Base-by-base conservation (phyloP, 92 coral and sea anemone species). In the Epizoanthus illoricatus region DNA sequence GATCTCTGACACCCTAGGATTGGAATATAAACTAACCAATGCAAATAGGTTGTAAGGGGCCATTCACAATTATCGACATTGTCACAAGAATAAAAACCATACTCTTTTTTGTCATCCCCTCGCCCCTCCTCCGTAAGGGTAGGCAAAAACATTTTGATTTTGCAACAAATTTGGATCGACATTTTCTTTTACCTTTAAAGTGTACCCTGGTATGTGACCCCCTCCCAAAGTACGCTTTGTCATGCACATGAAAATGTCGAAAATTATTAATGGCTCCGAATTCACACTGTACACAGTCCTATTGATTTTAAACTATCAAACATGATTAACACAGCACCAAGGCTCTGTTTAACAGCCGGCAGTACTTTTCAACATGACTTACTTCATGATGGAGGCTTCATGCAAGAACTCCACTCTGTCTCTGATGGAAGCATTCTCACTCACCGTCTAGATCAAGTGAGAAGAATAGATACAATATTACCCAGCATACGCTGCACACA, bases 371-470 rank as follows among this genome's bases (percentile, higher is more conserved):
- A 23, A 19, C 13, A 43, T 73, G 43, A 67, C 96, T 90, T 89
- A 97, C 99, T 97, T 97, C 99, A 97, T 97, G 42, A 97, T 92
- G 41, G 99, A 97, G 15, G 99, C 99, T 89, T 97, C 99, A 79
- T 97, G 97, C 56, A 97, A 88, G 74, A 97, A 97, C 66, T 97
- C 99, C 65, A 97, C 88, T 60, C 95, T 90, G 97, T 97, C 99
- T 84, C 98, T 85, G 49, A 90, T 90, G 68, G 99, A 97, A 4
- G 97, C 94, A 68, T 91, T 93, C 81, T 97, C 99, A 79, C 98
- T 93, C 24, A 97, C 98, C 85, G 99, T 97, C 99, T 97, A 80
- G 24, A 86, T 24, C 56, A 21, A 79, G 21, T 7, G 33, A 45
- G 67, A 23, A 61, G 21, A 64, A 67, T 17, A 7, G 5, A 54